phyloP scores from a whole-genome alignment of 2,797 vertebrate genomes.

The Alosa sapidissima region DNA sequence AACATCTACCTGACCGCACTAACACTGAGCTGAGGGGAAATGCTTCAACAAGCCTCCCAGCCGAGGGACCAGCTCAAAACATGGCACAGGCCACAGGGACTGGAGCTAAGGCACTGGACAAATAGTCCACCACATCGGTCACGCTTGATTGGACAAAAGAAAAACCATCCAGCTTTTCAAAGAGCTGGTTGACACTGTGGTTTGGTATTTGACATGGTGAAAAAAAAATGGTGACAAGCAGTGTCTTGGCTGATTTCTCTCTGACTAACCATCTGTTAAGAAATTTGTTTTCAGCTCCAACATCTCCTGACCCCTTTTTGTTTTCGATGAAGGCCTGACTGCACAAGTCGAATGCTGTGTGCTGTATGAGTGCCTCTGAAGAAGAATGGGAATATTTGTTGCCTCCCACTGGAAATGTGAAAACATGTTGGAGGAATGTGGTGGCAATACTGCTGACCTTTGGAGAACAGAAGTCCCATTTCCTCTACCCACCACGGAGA shows the following conservation, averaged over 20 bases:
- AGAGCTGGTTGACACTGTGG: neutral
- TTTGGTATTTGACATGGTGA: neutral
- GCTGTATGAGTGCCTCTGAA: neutral
- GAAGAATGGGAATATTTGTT: conserved; percentile 11
- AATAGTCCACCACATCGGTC: neutral
- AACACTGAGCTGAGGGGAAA: neutral
- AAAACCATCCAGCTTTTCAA: neutral
- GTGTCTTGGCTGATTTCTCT: conserved; percentile 6
- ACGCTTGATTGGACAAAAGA: neutral
- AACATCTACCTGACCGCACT: conserved; percentile 16
- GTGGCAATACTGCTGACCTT: conserved; percentile 34
- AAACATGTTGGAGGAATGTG: conserved; percentile 34
- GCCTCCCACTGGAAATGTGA: conserved; percentile 32
- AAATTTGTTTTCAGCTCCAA: neutral
- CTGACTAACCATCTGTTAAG: neutral
- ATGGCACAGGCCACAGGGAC: neutral
- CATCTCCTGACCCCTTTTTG: conserved; percentile 9
- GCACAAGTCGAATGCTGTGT: neutral
- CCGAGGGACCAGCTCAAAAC: neutral
- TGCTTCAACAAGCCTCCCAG: neutral
- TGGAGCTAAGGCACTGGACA: neutral
- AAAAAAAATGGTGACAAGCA: neutral
- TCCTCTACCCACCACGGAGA: conserved; percentile 15
- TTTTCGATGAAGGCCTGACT: conserved; percentile 2
- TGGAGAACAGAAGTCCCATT: conserved; percentile 33